These are phyloP conservation scores for Drosophila gunungcola DNA, from an alignment of 1,140 invertebrate species.

Conservation along the genomic window DNA sequence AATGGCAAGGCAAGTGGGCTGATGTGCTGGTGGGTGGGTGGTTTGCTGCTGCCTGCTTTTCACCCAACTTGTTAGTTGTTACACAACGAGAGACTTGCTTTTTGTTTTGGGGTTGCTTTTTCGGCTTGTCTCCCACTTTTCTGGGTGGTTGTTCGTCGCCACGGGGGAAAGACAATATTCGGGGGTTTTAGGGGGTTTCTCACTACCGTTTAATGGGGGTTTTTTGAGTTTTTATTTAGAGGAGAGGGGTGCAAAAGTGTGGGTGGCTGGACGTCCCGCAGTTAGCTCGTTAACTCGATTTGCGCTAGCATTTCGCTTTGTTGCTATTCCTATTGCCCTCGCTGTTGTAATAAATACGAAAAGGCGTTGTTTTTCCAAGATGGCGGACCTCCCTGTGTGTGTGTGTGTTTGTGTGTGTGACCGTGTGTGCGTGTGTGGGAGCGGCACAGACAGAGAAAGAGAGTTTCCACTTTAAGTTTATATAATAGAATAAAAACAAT, in stretches of 20 bases:
- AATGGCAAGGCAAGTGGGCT: slow-evolving; percentile 56
- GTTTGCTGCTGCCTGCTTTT: slow-evolving; percentile 5
- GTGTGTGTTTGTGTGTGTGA: not conserved
- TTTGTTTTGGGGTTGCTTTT: slow-evolving; percentile 66
- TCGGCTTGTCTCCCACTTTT: slow-evolving; percentile 29
- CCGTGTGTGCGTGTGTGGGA: not conserved
- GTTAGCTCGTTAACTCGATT: slow-evolving; percentile 82
- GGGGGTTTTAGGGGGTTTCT: slow-evolving; percentile 23
- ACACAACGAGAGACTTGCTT: slow-evolving; percentile 54
- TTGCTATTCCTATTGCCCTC: slow-evolving; percentile 20
- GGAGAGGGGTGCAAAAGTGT: slow-evolving; percentile 4
- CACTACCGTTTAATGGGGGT: not conserved
- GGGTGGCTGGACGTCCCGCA: slow-evolving; percentile 53
- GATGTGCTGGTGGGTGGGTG: slow-evolving; percentile 32
- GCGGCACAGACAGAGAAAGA: not conserved
- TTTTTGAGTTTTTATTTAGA: not conserved
- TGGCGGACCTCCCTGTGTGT: slow-evolving; percentile 45
- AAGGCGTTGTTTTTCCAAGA: slow-evolving; percentile 75
- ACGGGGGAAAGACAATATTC: slow-evolving; percentile 20
- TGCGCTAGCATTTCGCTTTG: slow-evolving; percentile 45
- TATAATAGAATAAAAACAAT: not conserved
- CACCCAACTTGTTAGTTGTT: slow-evolving; percentile 73
- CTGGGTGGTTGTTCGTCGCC: slow-evolving; percentile 37
- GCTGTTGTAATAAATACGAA: slow-evolving; percentile 73
- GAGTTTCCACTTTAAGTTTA: slow-evolving; percentile 5